phyloP scores from a whole-genome alignment of 2,113 vertebrate species.

The Sorex fumeus region DNA sequence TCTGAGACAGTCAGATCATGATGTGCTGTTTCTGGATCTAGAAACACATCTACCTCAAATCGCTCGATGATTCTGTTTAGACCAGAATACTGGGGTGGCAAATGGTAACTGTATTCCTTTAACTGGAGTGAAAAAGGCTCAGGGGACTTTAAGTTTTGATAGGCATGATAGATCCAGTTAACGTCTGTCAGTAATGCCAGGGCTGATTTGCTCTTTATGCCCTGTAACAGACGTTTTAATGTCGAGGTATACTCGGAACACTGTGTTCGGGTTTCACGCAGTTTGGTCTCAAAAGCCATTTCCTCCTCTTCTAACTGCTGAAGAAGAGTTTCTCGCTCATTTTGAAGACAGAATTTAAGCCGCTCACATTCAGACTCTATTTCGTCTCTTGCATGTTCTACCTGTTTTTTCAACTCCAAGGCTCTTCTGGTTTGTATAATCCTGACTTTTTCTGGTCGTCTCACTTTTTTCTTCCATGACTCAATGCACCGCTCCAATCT shows the following conservation, averaged over 20 bases:
- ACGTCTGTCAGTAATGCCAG: conserved; percentile 41
- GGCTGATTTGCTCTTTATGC: conserved; percentile 2
- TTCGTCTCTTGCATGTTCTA: conserved; percentile 26
- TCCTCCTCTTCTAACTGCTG: no score
- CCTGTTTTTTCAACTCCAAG: conserved; percentile 55
- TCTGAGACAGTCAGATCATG: conserved; percentile 70
- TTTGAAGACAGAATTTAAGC: no score
- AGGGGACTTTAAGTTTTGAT: conserved; percentile 22
- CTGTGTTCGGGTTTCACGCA: no score
- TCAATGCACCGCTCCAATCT: neutral
- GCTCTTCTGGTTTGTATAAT: conserved; percentile 40
- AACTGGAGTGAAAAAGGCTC: no score
- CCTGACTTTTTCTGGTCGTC: neutral
- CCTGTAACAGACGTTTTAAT: conserved; percentile 38
- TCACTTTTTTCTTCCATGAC: conserved; percentile 16
- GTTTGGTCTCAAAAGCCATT: no score
- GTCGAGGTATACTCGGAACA: conserved; percentile 31
- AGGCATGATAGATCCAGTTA: conserved; percentile 15
- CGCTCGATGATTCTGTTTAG: conserved; percentile 51
- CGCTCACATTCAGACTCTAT: no score
- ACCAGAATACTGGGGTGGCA: conserved; percentile 66
- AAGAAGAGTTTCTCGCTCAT: no score
- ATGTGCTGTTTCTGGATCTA: conserved; percentile 81
- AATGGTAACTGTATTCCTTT: no score
- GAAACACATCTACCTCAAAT: conserved; percentile 69